A percentile compares a stretch with the other conserved stretches of the same genome.
phyloP scores from a whole-genome alignment of 2,113 vertebrate genomes.

The Clarias macrocephalus region DNA sequence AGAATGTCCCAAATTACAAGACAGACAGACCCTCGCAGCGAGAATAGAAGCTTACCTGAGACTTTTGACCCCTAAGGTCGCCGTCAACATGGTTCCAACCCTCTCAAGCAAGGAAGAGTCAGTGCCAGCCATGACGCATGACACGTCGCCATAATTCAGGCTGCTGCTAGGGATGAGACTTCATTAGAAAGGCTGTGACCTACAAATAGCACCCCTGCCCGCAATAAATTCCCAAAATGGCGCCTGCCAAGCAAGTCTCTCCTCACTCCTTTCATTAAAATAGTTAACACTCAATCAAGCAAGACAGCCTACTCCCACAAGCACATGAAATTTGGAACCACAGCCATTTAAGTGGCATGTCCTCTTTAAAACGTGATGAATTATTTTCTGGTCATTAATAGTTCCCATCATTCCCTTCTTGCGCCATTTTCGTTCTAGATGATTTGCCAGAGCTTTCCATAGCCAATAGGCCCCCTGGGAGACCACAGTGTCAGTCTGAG shows the following conservation, averaged over 20 bases:
- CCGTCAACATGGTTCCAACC: background rate
- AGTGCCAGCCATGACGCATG: conserved; percentile 18
- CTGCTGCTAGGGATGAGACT: conserved; percentile 46
- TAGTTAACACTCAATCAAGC: conserved; percentile 46
- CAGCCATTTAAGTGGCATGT: conserved; percentile 19
- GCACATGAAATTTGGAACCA: background rate
- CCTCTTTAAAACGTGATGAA: conserved; percentile 37
- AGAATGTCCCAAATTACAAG: background rate
- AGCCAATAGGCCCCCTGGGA: conserved; percentile 57
- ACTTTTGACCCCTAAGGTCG: conserved; percentile 1
- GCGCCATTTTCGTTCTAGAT: conserved; percentile 23
- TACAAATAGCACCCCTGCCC: conserved; percentile 41
- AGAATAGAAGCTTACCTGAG: background rate
- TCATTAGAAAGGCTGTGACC: conserved; percentile 51
- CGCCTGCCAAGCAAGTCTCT: conserved; percentile 48
- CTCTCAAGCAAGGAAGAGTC: conserved; percentile 4
- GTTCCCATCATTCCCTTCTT: conserved; percentile 23
- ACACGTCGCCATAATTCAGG: conserved; percentile 48
- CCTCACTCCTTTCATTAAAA: conserved; percentile 45
- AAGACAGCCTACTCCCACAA: conserved; percentile 14
- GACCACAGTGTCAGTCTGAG: conserved; percentile 56
- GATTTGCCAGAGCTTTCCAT: conserved; percentile 49
- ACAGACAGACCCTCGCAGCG: background rate
- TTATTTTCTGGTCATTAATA: conserved; percentile 45
- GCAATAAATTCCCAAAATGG: conserved; percentile 48